Evolutionary conservation across 2,888 invertebrate genomes (phyloP), one percentile per base, ranked within the genome.

Genomic region (Strigamia transsilvanica): DNA sequence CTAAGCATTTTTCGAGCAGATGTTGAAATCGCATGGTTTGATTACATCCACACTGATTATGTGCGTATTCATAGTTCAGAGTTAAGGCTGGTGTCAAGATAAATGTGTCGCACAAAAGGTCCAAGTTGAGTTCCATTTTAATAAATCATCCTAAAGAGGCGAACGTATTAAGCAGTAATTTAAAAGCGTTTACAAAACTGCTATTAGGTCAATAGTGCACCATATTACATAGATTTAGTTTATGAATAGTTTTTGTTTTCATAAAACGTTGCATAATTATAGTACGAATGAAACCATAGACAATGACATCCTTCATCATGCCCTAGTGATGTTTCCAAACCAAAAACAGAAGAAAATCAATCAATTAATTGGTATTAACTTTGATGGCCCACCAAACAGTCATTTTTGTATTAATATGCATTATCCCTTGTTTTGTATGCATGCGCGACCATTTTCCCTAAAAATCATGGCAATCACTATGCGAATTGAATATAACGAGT

Each of bases 11-110:
- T 32, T 15, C 27, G 73, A 73, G 32, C 73, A 73, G 73, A 73
- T 73, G 61, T 27, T 32, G 73, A 32, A 73, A 73, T 73, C 27
- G 73, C 27, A 27, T 73, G 32, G 73, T 73, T 73, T 73, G 73
- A 73, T 73, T 73, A 73, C 73, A 73, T 23, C 27, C 73, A 15
- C 27, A 73, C 73, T 73, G 12, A 73, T 73, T 73, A 73, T 73
- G 73, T 27, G 23, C 12, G 18, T 66, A 66, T 66, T 66, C 61
- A 66, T 23, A 23, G 61, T 66, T 23, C 73, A 73, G 12, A 13
- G 32, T 13, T 27, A 23, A 73, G 15, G 73, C 15, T 32, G n/a
- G 73, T 32, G 73, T 27, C 15, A 73, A 73, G 73, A 73, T 73
- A 73, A 73, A 73, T 73, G 73, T 12, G 32, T 27, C 27, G 73